These are phyloP conservation scores for Empidonax traillii DNA, from an alignment of 2,113 vertebrate species.

Conservation along the genomic window DNA sequence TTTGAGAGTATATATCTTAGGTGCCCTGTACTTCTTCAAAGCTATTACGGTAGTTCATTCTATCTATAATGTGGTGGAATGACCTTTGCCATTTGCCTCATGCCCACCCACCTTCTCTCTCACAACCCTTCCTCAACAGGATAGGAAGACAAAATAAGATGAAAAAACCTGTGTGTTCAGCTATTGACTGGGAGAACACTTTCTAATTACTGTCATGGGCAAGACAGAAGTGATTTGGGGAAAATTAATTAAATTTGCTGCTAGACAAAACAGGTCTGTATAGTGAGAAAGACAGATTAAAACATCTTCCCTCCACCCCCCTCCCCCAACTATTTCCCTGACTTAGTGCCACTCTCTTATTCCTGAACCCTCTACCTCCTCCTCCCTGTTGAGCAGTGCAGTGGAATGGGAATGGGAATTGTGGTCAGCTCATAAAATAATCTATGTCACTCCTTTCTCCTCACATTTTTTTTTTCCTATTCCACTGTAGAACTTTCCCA, in stretches of 20 bases:
- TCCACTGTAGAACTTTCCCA: not conserved
- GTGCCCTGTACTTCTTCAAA: not conserved
- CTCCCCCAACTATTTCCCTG: not conserved
- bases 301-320: not conserved
- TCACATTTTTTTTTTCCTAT: not conserved
- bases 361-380: not conserved
- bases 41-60: not conserved
- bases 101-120: not conserved
- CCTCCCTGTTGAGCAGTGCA: not conserved
- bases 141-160: not conserved
- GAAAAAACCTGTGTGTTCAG: not conserved
- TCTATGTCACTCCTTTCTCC: not conserved
- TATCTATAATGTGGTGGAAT: not conserved
- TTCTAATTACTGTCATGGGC: not conserved
- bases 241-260: not conserved
- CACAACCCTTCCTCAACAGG: not conserved
- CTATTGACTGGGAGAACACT: not conserved
- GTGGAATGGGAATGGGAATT: not conserved
- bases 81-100: not conserved
- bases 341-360: not conserved
- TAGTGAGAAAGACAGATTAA: not conserved
- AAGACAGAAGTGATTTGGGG: not conserved
- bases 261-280: not conserved
- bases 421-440: not conserved
- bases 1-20: not conserved